Percentiles rank a stretch among this genome's conserved stretches.
These are phyloP conservation scores for Trachelus stipa DNA, from an alignment of 2,888 invertebrate genomes.

Conservation along the genomic window DNA sequence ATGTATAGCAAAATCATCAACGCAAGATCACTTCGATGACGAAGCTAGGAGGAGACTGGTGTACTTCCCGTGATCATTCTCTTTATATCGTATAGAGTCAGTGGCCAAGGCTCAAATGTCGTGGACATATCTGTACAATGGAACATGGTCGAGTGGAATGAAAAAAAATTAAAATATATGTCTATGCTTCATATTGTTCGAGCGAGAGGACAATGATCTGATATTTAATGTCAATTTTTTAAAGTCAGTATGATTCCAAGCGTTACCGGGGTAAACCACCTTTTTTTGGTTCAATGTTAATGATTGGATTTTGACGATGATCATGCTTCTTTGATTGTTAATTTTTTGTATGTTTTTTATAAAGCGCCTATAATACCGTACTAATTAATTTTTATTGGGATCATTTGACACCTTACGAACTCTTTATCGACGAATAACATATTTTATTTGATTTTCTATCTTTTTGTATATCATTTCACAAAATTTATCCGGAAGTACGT, in stretches of 20 bases:
- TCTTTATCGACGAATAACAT: too few relatives aligned
- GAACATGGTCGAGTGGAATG: not conserved
- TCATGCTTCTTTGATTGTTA: not conserved
- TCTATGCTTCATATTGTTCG: not conserved
- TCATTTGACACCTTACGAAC: too few relatives aligned
- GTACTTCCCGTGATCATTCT: slow-evolving; percentile 40
- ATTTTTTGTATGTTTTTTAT: not conserved
- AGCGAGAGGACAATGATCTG: not conserved
- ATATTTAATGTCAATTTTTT: not conserved
- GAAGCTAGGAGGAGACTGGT: slow-evolving; percentile 45
- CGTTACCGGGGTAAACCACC: not conserved
- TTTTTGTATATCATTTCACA: not conserved
- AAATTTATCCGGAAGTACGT: not conserved
- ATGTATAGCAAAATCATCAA: slow-evolving; percentile 1
- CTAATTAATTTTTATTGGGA: not conserved
- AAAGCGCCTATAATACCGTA: not conserved
- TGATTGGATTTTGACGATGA: not conserved
- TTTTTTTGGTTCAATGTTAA: not conserved
- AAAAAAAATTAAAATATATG: not conserved
- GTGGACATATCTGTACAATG: not conserved
- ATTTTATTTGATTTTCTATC: not conserved
- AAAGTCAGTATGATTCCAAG: not conserved
- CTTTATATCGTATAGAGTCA: slow-evolving; percentile 41
- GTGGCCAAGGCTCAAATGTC: not conserved
- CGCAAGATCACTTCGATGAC: slow-evolving; percentile 24